Evolutionary conservation across 2,888 invertebrate genomes (phyloP), one percentile per base, ranked within the genome.

Genomic region (Liodrosophila aerea): DNA sequence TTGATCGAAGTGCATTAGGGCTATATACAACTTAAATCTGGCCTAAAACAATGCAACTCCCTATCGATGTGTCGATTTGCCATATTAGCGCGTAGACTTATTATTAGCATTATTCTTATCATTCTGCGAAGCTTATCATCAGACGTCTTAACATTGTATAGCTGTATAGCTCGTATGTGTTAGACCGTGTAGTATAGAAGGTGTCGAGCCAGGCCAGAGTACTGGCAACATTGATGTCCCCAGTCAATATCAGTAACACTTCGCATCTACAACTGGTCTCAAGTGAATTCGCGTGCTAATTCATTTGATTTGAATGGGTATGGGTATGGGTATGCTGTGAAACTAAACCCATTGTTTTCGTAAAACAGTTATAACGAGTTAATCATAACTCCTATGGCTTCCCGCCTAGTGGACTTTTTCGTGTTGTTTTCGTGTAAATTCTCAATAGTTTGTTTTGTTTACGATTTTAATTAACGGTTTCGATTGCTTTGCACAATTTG

Each of bases 261-360:
- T 43, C 11, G 51, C 41, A 31, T 56, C 59, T 51, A 31, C 59
- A 64, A 64, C 70, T 69, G 69, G 70, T 44, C 41, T 44, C 34
- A 36, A 41, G 40, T 41, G 45, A 51, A 37, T 45, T 72, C 43
- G 52, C 46, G 50, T 57, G 37, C 12, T 30, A 22, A 49, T 45
- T 5, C 2, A 22, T 22, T 22, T 22, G 22, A 22, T 22, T 22
- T 22, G 2, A 22, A 22, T 39, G 18, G 8, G 16, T 2, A 1
- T 9, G 36, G 8, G 3, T 36, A 1, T 9, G 34, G 7, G 7
- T 15, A 15, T 15, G 9, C 13, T n/a, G 15, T 1, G 18, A 54
- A 50, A 45, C 30, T 62, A 31, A 22, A 22, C 5, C 15, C 34
- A 73, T 82, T 82, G 78, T 75, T 57, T 75, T 60, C 36, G n/a